Conservation (phyloP, 1,140 invertebrate species). For the Psilanteris sp. region DNA sequence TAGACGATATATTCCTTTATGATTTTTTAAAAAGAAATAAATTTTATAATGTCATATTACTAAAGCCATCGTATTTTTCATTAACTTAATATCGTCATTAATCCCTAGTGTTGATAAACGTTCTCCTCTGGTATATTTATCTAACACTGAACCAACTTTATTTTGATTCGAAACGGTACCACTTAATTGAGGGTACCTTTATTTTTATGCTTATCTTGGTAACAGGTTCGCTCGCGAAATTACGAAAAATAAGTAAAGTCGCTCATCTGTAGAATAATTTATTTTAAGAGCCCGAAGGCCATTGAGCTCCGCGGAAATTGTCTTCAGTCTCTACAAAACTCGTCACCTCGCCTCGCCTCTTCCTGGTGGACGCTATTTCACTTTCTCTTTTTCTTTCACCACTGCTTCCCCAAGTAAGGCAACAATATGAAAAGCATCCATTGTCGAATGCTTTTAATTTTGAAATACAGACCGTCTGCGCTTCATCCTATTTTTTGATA, state of each 20-base stretch:
- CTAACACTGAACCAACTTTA: not conserved
- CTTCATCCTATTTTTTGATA: constrained; percentile 57
- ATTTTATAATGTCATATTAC: constrained; percentile 7
- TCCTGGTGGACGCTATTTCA: constrained; percentile 44
- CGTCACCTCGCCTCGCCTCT: constrained; percentile 29
- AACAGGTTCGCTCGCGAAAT: constrained; percentile 31
- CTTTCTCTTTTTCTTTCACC: constrained; percentile 44
- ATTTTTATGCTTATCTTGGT: constrained; percentile 28
- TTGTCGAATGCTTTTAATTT: constrained; percentile 80
- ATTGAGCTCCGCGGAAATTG: constrained; percentile 61
- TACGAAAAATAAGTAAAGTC: constrained; percentile 54
- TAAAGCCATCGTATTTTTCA: constrained; percentile 2
- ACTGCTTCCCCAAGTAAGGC: constrained; percentile 66
- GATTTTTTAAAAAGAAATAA: constrained; percentile 29
- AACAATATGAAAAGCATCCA: constrained; percentile 76
- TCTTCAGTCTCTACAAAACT: constrained; percentile 63
- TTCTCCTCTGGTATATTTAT: constrained; percentile 5
- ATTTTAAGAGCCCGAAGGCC: constrained; percentile 61
- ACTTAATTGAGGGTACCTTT: constrained; percentile 24
- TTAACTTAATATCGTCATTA: constrained; percentile 6
- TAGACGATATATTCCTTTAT: constrained; percentile 28
- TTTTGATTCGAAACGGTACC: constrained; percentile 1
- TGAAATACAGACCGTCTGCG: constrained; percentile 78
- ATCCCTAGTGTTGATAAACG: constrained; percentile 1
- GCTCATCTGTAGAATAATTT: constrained; percentile 62